Conservation (phyloP, 2,888 invertebrate genomes). For the Gasteruption jaculator region DNA sequence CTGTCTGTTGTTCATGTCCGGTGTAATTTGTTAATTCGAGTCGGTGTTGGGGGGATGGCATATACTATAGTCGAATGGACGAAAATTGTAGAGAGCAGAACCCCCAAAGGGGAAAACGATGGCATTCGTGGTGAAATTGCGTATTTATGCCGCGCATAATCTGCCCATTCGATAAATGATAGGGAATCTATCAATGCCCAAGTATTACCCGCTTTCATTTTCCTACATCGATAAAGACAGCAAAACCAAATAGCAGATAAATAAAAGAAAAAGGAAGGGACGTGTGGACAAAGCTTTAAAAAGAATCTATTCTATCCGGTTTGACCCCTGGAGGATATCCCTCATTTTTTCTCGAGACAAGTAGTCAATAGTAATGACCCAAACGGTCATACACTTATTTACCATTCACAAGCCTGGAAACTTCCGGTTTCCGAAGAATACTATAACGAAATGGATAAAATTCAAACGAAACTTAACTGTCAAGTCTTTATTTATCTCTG, state of each 20-base stretch:
- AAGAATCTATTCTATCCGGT: constrained; percentile 39
- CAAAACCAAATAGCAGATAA: no score
- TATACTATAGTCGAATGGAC: background rate
- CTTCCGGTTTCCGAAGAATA: no score
- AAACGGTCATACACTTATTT: no score
- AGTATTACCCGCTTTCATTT: constrained; percentile 46
- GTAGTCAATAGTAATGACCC: no score
- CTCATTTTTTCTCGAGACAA: constrained; percentile 37
- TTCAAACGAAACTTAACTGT: no score
- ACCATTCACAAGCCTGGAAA: no score
- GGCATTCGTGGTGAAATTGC: constrained; percentile 42
- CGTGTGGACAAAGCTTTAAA: no score
- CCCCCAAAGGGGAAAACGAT: constrained; percentile 23
- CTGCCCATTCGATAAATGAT: constrained; percentile 43
- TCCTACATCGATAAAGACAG: constrained; percentile 41
- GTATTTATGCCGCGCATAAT: constrained; percentile 51
- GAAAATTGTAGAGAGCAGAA: no score
- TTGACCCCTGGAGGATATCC: constrained; percentile 29
- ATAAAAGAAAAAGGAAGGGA: no score
- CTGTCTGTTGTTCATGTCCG: constrained; percentile 19
- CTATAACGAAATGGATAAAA: no score
- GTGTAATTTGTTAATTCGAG: constrained; percentile 34
- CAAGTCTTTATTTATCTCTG: no score
- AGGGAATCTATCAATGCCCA: constrained; percentile 46
- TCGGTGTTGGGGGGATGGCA: constrained; percentile 25